Evolutionary conservation across 2,113 vertebrate genomes (phyloP).

Genomic region (Elachura formosa): DNA sequence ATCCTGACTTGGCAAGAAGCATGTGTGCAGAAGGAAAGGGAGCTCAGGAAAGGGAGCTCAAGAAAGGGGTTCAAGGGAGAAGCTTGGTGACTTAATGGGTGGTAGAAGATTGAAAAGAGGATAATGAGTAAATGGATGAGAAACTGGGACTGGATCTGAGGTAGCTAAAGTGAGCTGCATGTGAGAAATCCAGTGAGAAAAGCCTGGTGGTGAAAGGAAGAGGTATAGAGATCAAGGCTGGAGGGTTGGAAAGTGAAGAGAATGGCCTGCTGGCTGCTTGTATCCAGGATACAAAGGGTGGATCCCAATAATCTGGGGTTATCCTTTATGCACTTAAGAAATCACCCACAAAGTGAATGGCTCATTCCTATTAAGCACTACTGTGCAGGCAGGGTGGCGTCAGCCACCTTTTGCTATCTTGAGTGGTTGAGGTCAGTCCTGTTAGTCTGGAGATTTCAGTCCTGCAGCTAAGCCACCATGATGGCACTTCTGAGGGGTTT

Average conservation of each 20-base stretch:
- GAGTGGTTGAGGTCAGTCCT: not conserved
- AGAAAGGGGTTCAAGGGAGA: not conserved
- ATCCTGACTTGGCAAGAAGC: not conserved
- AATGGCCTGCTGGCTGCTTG: not conserved
- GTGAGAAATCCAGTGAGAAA: not conserved
- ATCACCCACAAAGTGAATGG: not conserved
- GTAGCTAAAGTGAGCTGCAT: not conserved
- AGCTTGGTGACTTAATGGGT: not conserved
- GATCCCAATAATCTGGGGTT: not conserved
- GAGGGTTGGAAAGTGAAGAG: not conserved
- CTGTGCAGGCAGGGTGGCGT: not conserved
- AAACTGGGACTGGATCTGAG: not conserved
- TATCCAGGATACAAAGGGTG: not conserved
- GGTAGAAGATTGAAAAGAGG: not conserved
- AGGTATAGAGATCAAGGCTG: not conserved
- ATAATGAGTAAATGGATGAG: not conserved
- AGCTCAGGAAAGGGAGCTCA: not conserved
- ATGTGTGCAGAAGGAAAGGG: rapidly evolving
- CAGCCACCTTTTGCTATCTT: not conserved
- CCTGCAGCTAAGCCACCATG: not conserved
- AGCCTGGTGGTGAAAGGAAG: not conserved
- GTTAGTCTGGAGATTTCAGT: not conserved
- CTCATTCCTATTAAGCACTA: not conserved
- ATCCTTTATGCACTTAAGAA: not conserved
- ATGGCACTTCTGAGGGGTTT: not conserved